Base-by-base conservation (phyloP, 1,140 invertebrate genomes). In the Drepana arcuata region DNA sequence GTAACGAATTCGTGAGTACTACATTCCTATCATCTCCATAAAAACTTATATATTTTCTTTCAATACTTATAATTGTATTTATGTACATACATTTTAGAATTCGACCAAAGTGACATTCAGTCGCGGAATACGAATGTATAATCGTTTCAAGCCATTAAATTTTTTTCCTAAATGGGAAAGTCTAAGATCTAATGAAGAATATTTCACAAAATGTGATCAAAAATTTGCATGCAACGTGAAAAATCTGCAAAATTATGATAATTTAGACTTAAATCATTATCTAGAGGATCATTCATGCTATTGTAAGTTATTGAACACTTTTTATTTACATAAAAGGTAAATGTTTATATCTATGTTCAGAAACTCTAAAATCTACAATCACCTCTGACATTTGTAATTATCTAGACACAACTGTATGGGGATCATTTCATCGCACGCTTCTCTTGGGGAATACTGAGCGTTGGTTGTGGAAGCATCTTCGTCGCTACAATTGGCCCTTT, bases 101-200 rank as follows among this genome's bases (percentile, higher is more conserved):
- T n/a, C n/a, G n/a, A n/a, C n/a, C n/a, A n/a, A n/a, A n/a, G n/a
- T 59, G 9, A 58, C 41, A 1, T 80, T 51, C 33, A 56, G 60
- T 36, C 32, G 65, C n/a, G 71, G 70, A n/a, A n/a, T n/a, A n/a
- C n/a, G n/a, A n/a, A n/a, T n/a, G n/a, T n/a, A n/a, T n/a, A n/a
- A n/a, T n/a, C n/a, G n/a, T n/a, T n/a, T n/a, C n/a, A n/a, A n/a
- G n/a, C n/a, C n/a, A n/a, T n/a, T 26, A 2, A 59, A 34, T 13
- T 72, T 75, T 42, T 61, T 63, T 30, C 57, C 64, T 0, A 51
- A 64, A 35, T 80, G 75, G 75, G 73, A 67, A 34, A 69, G 39
- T 26, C 30, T 75, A 10, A 41, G 58, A 44, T 3, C 26, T 7
- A 37, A 9, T 16, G 48, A 58, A 7, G 44, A 69, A 23, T 6